phyloP scores from a whole-genome alignment of 2,113 vertebrate genomes.

The Gobio gobio region DNA sequence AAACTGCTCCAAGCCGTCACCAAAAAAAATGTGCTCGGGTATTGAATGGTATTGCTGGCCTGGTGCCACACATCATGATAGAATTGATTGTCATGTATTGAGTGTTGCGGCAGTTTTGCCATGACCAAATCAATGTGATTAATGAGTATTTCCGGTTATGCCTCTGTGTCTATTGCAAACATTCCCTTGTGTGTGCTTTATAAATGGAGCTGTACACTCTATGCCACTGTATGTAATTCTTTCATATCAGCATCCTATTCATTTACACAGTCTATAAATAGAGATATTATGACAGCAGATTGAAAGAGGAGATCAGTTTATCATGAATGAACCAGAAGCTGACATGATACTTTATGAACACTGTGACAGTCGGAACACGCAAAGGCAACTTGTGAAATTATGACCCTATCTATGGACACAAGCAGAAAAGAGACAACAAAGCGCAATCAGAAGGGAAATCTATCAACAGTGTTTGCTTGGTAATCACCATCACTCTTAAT shows the following conservation, averaged over 20 bases:
- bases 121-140: constrained; percentile 45
- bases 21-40: constrained; percentile 27
- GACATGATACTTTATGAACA: constrained; percentile 10
- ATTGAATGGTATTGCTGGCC: constrained; percentile 35
- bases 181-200: background rate
- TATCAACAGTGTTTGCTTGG: background rate
- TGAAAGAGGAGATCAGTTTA: constrained; percentile 34
- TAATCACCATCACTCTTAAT: background rate
- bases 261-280: constrained; percentile 55
- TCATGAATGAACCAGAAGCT: constrained; percentile 26
- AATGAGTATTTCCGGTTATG: constrained; percentile 39
- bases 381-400: background rate
- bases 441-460: background rate
- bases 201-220: constrained; percentile 11
- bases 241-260: constrained; percentile 34
- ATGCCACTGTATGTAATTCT: background rate
- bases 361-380: background rate
- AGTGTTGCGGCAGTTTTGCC: constrained; percentile 43
- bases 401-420: background rate
- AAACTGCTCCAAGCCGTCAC: background rate
- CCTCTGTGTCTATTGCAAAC: background rate
- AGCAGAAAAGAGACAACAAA: background rate
- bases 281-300: constrained; percentile 21
- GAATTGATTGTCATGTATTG: constrained; percentile 54
- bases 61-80: constrained; percentile 38